These are phyloP conservation scores for Scolopax mira DNA, from an alignment of 2,113 vertebrate genomes.

Conservation along the genomic window DNA sequence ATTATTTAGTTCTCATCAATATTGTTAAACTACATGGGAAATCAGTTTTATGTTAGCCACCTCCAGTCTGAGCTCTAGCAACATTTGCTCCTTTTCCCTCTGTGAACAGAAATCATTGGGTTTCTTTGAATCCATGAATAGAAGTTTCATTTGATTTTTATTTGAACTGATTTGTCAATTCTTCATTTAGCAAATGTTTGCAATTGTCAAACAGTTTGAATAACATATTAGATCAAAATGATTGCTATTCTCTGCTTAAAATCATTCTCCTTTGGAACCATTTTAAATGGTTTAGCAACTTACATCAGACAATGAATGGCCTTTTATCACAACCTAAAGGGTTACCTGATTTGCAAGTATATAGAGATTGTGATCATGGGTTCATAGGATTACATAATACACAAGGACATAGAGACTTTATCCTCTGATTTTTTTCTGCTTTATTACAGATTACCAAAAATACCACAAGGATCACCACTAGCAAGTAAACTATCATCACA, in stretches of 20 bases:
- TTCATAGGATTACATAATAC: neutral
- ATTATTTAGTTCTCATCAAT: neutral
- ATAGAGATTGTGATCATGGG: rapidly evolving
- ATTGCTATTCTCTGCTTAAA: neutral
- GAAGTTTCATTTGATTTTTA: neutral
- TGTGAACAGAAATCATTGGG: neutral
- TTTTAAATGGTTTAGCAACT: neutral
- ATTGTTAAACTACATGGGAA: neutral
- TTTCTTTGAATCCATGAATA: neutral
- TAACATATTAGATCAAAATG: neutral
- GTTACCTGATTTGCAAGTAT: neutral
- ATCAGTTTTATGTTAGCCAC: neutral
- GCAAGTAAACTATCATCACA: neutral
- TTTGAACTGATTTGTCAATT: neutral
- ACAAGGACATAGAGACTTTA: neutral
- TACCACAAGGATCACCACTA: neutral
- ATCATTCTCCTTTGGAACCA: neutral
- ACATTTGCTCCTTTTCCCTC: neutral
- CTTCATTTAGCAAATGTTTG: neutral
- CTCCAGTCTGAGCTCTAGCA: neutral
- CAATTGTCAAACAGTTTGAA: neutral
- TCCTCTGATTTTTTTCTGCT: neutral
- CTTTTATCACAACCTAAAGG: neutral
- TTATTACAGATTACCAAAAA: neutral
- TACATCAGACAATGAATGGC: neutral